Base-by-base conservation (phyloP, 2,888 invertebrate species). In the Pecten maximus region DNA sequence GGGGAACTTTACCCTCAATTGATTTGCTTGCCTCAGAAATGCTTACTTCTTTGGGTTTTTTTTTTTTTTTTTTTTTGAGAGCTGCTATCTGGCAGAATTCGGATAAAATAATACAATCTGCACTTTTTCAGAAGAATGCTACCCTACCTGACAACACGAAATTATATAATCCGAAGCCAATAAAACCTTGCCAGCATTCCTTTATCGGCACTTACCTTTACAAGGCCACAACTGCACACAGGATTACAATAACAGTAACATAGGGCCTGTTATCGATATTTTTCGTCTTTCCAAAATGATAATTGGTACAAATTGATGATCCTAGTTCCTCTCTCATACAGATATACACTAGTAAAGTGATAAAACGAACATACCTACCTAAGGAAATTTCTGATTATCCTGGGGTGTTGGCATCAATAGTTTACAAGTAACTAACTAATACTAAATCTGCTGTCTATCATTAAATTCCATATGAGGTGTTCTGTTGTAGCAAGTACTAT, bases 161-260 rank as follows among this genome's bases (percentile, higher is more conserved):
- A 74, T 35, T 23, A 19, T 19, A 35, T 35, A n/a, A 23, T 28
- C 3, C 10, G 74, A 74, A 74, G 74, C 74, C 74, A 35, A 23
- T 12, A 4, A 74, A 0, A 74, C 74, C 74, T 35, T 28, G 12
- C 74, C 74, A 74, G 74, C 74, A 74, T 74, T 15, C 74, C 74
- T 74, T 74, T 4, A 28, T 74, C 35, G 35, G 74, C 74, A 74
- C 74, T 74, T 74, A 74, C 74, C 74, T 74, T 74, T 74, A 74
- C 74, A 74, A 74, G 23, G 16, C 23, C 54, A 54, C 74, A 35
- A 10, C 35, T 35, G 35, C 28, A 23, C 35, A 28, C 4, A 74
- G 35, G 10, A 23, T 6, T 12, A 74, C 35, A 6, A 1, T 35
- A 8, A 35, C 28, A 15, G 6, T 74, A 23, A 54, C n/a, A 54